phyloP scores from a whole-genome alignment of 2,797 vertebrate species.

The Manis javanica region DNA sequence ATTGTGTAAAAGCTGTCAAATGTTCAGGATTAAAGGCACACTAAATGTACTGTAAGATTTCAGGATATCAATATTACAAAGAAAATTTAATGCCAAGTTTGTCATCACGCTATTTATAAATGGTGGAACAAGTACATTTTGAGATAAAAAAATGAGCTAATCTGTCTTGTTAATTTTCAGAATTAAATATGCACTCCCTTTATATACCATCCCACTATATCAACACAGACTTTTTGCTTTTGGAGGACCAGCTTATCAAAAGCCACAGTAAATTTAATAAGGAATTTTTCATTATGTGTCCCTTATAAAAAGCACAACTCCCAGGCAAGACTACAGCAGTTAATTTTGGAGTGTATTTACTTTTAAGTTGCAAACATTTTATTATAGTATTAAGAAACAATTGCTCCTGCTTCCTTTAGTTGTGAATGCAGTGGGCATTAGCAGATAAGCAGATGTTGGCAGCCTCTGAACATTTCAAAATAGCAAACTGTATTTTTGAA shows the following conservation, averaged over 20 bases:
- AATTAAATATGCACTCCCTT: conserved; percentile 71
- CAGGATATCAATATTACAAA: conserved; percentile 84
- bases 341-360: conserved; percentile 79
- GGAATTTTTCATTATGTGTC: conserved; percentile 69
- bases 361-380: conserved; percentile 80
- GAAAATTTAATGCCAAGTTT: conserved; percentile 83
- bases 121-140: conserved; percentile 74
- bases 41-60: conserved; percentile 85
- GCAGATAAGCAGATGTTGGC: conserved; percentile 72
- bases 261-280: conserved; percentile 74
- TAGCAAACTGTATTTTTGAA: conserved; percentile 68
- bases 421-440: conserved; percentile 68
- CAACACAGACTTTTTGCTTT: conserved; percentile 76
- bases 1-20: conserved; percentile 93
- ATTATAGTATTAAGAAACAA: conserved; percentile 75
- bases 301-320: conserved; percentile 74
- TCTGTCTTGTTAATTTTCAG: conserved; percentile 69
- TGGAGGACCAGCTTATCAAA: conserved; percentile 77
- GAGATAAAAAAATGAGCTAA: conserved; percentile 59
- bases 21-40: conserved; percentile 86
- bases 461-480: conserved; percentile 76
- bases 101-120: conserved; percentile 74
- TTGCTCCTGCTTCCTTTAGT: conserved; percentile 75
- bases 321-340: conserved; percentile 45
- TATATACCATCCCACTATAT: conserved; percentile 73